Evolutionary conservation across 1,140 invertebrate genomes (phyloP).

Genomic region (Ostrea denselamellosa): DNA sequence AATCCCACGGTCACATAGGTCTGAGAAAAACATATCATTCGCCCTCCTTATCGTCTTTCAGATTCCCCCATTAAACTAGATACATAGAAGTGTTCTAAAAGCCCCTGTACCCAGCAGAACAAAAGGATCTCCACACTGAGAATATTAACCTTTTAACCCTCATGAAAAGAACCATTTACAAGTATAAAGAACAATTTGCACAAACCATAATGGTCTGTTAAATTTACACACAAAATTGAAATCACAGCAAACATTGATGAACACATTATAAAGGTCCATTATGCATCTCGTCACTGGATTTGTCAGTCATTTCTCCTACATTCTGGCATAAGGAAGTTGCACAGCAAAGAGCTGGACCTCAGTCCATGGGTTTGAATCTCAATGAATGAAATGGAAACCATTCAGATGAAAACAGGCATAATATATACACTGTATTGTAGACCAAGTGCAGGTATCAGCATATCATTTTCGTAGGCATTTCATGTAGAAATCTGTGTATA

Average conservation of each 20-base stretch:
- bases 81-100: conserved; percentile 34
- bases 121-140: neutral
- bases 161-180: neutral
- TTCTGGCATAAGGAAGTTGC: neutral
- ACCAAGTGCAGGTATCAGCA: too few species aligned
- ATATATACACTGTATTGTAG: too few species aligned
- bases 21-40: neutral
- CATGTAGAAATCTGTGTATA: too few species aligned
- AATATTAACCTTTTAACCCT: conserved; percentile 15
- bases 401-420: too few species aligned
- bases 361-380: too few species aligned
- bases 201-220: neutral
- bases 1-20: conserved; percentile 24
- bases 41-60: conserved; percentile 25
- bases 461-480: too few species aligned
- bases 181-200: neutral
- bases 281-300: neutral
- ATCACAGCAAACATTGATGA: too few species aligned
- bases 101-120: neutral
- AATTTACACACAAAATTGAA: neutral
- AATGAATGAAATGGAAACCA: too few species aligned
- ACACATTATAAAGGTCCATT: neutral
- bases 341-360: too few species aligned
- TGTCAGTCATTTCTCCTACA: neutral
- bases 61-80: conserved; percentile 31